Conservation (phyloP, 2,888 invertebrate species). For the Nipponacmea schrenckii region DNA sequence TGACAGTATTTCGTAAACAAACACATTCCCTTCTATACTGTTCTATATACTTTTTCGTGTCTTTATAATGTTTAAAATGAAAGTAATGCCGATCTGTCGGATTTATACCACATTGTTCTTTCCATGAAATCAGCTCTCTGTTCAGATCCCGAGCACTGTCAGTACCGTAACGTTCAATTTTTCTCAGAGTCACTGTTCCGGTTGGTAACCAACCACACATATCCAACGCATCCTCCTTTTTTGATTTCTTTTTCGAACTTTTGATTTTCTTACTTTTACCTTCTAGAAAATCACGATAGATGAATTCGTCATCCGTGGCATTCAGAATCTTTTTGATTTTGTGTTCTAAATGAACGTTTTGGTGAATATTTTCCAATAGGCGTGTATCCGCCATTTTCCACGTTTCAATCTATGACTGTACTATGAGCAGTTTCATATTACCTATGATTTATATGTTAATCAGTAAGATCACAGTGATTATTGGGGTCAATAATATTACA, state of each 20-base stretch:
- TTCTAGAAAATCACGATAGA: neutral
- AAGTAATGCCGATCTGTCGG: conserved; percentile 2
- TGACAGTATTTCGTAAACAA: conserved; percentile 10
- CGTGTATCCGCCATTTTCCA: too few relatives aligned
- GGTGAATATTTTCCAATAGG: too few relatives aligned
- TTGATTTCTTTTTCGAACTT: neutral
- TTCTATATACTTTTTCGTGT: conserved; percentile 35
- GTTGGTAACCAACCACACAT: neutral
- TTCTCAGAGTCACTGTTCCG: neutral
- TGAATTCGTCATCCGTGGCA: neutral
- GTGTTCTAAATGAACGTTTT: neutral
- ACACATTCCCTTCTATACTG: conserved; percentile 37
- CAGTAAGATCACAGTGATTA: too few relatives aligned
- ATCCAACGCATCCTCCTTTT: neutral
- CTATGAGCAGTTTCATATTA: too few relatives aligned
- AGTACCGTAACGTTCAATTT: neutral
- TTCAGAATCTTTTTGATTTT: neutral
- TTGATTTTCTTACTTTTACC: neutral
- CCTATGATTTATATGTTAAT: too few relatives aligned
- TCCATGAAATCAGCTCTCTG: neutral
- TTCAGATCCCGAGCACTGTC: neutral
- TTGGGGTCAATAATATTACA: too few relatives aligned
- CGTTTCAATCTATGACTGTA: too few relatives aligned
- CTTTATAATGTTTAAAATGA: conserved; percentile 37
- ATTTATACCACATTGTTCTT: neutral